Percentiles rank a stretch among this genome's conserved stretches.
These are phyloP conservation scores for Spodoptera litura DNA, from an alignment of 1,140 invertebrate species.

Conservation along the genomic window DNA sequence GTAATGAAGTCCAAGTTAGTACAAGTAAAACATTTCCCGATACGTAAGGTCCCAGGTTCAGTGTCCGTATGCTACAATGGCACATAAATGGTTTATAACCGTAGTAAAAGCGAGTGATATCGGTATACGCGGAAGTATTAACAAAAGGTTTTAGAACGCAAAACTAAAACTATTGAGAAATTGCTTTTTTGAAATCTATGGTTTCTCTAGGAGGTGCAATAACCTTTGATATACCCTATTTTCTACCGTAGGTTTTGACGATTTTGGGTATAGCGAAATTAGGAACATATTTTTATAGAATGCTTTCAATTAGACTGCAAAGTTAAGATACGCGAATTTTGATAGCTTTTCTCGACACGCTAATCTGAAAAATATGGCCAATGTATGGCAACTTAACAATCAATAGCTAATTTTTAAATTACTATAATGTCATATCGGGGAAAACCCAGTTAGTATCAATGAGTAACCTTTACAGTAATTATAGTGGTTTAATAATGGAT, in stretches of 20 bases:
- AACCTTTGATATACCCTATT: background rate
- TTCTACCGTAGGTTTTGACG: too few species aligned
- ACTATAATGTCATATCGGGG: too few species aligned
- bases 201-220: background rate
- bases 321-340: too few species aligned
- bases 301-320: too few species aligned
- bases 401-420: too few species aligned
- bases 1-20: background rate
- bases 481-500: background rate
- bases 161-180: conserved; percentile 35
- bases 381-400: background rate
- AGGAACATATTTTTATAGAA: too few species aligned
- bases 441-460: too few species aligned
- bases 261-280: too few species aligned
- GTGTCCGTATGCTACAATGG: conserved; percentile 26
- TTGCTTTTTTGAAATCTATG: conserved; percentile 15
- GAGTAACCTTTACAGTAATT: background rate
- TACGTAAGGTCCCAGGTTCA: conserved; percentile 16
- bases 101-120: conserved; percentile 26
- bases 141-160: conserved; percentile 14
- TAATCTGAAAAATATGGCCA: background rate
- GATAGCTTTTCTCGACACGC: background rate
- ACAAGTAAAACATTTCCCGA: conserved; percentile 15
- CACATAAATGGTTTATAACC: conserved; percentile 43
- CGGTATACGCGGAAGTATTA: conserved; percentile 26